Evolutionary conservation across 2,888 invertebrate species (phyloP), one percentile per base, ranked within the genome.

Genomic region (Malachius bipustulatus): DNA sequence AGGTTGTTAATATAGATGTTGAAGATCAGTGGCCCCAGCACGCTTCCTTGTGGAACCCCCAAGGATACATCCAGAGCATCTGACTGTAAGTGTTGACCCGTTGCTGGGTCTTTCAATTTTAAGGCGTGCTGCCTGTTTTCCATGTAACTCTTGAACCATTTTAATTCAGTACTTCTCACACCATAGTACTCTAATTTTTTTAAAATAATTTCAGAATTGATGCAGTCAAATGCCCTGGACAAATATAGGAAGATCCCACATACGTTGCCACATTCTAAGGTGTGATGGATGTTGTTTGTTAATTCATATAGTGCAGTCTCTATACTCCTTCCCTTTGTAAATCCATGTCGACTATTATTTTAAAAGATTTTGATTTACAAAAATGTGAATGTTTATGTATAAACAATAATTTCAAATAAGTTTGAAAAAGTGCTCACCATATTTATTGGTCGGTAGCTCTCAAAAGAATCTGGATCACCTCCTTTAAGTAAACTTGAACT

Each of bases 271-370:
- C 16, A n/a, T 31, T 31, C 31, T 16, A 31, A 16, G 6, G 16
- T 14, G 8, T 9, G 8, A 8, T n/a, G 11, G 8, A 31, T 14
- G 15, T 31, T 16, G 13, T 16, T 31, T 6, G 14, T 8, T 9
- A 31, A 31, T n/a, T 31, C 15, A 31, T n/a, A 31, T 9, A 31
- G 11, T 8, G 31, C 31, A 9, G 31, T 31, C 6, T 8, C 14
- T 9, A 14, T 31, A 9, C 13, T 12, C 9, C 14, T 31, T 8
- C 16, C 11, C 14, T 13, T 31, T 15, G 11, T 14, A 31, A 14
- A 31, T n/a, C 31, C 31, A 14, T 31, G 31, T 14, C 16, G 31
- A 31, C 8, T 16, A 9, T 11, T 8, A 9, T 12, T 14, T 9
- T 16, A 8, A 8, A 24, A 9, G 8, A 8, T 24, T 8, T 24